Evolutionary conservation across 2,113 vertebrate species (phyloP).

Genomic region (Corydoras sp.): DNA sequence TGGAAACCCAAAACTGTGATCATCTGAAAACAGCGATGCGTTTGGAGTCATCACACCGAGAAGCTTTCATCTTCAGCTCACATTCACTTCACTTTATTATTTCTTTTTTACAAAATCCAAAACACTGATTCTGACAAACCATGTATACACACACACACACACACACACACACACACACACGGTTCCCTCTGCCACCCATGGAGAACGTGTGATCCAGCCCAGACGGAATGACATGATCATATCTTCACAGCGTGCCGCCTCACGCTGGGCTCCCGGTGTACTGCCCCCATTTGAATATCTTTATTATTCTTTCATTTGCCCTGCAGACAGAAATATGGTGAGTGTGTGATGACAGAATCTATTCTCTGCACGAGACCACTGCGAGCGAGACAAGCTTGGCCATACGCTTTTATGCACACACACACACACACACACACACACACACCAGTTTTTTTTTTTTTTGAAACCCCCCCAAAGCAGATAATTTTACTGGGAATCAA

Average conservation of each 20-base stretch:
- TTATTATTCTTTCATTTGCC: constrained; percentile 57
- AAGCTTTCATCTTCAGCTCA: neutral
- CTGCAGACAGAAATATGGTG: constrained; percentile 53
- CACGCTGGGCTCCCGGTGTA: constrained; percentile 60
- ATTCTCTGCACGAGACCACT: constrained; percentile 54
- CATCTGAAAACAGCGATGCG: too few relatives aligned
- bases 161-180: neutral
- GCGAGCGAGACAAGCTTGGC: constrained; percentile 13
- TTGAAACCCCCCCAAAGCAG: too few relatives aligned
- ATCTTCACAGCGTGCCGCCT: constrained; percentile 34
- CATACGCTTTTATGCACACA: constrained; percentile 11
- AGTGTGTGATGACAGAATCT: constrained; percentile 59
- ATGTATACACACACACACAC: constrained; percentile 6
- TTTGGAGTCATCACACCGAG: too few relatives aligned
- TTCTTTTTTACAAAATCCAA: neutral
- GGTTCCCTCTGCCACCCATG: constrained; percentile 50
- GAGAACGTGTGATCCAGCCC: constrained; percentile 28
- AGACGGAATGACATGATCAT: constrained; percentile 36
- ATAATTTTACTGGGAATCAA: too few relatives aligned
- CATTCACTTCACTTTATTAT: neutral
- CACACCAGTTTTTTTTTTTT: too few relatives aligned
- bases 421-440: constrained; percentile 2
- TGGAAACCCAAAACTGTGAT: too few relatives aligned
- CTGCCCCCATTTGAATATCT: constrained; percentile 48
- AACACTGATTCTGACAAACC: neutral